A percentile compares a stretch with the other conserved stretches of the same genome.
Conservation (phyloP, 2,888 invertebrate species). For the Apamea epomidion region DNA sequence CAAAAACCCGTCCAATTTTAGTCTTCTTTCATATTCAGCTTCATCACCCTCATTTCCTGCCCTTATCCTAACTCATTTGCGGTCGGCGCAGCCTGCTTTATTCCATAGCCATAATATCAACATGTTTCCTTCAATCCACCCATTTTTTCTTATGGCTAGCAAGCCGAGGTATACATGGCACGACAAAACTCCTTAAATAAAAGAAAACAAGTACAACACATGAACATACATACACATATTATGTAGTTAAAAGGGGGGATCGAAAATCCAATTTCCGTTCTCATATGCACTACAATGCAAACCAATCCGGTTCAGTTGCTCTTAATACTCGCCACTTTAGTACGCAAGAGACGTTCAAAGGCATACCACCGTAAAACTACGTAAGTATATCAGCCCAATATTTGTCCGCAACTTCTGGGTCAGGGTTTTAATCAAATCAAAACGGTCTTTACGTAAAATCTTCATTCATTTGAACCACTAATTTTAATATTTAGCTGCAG, state of each 20-base stretch:
- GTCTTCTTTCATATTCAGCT: background rate
- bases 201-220: conserved; percentile 6
- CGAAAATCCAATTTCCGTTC: conserved; percentile 73
- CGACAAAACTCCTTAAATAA: background rate
- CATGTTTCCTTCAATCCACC: background rate
- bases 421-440: conserved; percentile 18
- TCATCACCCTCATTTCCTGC: background rate
- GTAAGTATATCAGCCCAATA: conserved; percentile 6
- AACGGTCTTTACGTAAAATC: background rate
- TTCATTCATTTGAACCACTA: background rate
- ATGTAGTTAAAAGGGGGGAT: conserved; percentile 7
- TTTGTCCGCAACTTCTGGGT: conserved; percentile 2
- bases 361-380: background rate
- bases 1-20: background rate
- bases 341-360: conserved; percentile 46
- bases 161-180: background rate
- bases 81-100: background rate
- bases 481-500: background rate
- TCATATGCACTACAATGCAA: conserved; percentile 65
- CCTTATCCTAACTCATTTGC: background rate
- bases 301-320: conserved; percentile 67
- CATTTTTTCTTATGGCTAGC: background rate
- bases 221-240: background rate
- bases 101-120: background rate
- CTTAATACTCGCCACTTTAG: conserved; percentile 61